Conservation (phyloP, 2,888 invertebrate genomes). For the Ophion ventricosus region DNA sequence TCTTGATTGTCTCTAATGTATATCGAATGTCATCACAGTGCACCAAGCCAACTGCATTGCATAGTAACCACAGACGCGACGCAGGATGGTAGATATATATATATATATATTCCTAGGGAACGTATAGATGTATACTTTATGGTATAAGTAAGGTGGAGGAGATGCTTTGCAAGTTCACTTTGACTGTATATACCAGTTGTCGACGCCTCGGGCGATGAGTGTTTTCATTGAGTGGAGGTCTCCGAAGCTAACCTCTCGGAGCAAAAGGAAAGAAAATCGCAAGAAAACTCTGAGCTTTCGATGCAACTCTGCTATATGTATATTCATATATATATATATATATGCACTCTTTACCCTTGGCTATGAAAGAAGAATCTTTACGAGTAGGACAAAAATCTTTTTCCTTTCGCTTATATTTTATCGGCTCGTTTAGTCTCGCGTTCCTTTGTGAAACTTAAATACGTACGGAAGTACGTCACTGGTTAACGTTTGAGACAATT, state of each 20-base stretch:
- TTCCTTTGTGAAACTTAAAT: conserved; percentile 28
- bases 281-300: not conserved
- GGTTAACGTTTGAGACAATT: too few species aligned
- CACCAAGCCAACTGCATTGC: too few species aligned
- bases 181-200: conserved; percentile 31
- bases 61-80: too few species aligned
- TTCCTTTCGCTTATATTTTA: not conserved
- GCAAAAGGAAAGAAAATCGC: conserved; percentile 16
- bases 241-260: conserved; percentile 41
- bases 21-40: too few species aligned
- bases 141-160: conserved; percentile 4
- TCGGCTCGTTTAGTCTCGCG: conserved; percentile 28
- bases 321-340: conserved; percentile 12
- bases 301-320: too few species aligned
- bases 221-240: conserved; percentile 50
- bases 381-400: conserved; percentile 5
- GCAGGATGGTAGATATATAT: too few species aligned
- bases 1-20: too few species aligned
- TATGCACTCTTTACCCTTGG: not conserved
- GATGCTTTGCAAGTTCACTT: conserved; percentile 31
- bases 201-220: conserved; percentile 40
- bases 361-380: conserved; percentile 17
- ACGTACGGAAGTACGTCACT: not conserved
- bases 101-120: too few species aligned
- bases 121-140: conserved; percentile 1